Percentiles rank a stretch among this genome's conserved stretches.
Evolutionary conservation across 2,113 vertebrate species (phyloP).

Genomic region (Pipa parva): DNA sequence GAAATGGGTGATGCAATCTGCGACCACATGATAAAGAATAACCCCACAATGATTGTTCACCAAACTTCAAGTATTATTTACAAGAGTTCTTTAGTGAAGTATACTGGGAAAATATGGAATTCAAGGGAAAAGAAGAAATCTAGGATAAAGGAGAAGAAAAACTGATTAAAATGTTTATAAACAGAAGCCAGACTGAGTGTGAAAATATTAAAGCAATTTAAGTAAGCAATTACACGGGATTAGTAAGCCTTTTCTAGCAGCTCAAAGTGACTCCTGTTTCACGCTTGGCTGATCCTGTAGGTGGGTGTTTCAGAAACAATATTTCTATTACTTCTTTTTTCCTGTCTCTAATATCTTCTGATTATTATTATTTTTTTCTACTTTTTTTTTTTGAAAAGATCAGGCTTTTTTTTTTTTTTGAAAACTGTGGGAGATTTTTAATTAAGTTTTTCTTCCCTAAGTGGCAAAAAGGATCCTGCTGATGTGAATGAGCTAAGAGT

Average conservation of each 20-base stretch:
- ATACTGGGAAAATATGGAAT: no score
- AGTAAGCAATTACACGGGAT: slow-evolving; percentile 39
- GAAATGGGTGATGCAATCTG: no score
- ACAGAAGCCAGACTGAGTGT: slow-evolving; percentile 27
- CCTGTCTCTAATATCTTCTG: slow-evolving; percentile 21
- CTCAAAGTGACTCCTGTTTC: slow-evolving; percentile 37
- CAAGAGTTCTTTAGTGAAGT: no score
- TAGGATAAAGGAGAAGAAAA: slow-evolving; percentile 24
- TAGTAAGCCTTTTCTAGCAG: slow-evolving; percentile 33
- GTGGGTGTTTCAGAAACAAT: slow-evolving; percentile 39
- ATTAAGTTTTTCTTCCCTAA: slow-evolving; percentile 42
- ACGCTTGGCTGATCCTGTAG: slow-evolving; percentile 25
- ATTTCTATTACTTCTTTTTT: slow-evolving; percentile 35
- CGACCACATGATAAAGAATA: no score
- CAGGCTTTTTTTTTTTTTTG: slow-evolving; percentile 35
- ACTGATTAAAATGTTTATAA: slow-evolving; percentile 41
- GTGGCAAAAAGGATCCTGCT: slow-evolving; percentile 39
- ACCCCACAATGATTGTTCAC: no score
- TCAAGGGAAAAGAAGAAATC: neutral
- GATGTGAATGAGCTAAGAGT: slow-evolving; percentile 35
- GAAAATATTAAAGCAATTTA: slow-evolving; percentile 41
- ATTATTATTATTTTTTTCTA: slow-evolving; percentile 17
- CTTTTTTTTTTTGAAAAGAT: slow-evolving; percentile 25
- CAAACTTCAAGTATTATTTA: no score
- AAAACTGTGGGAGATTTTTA: slow-evolving; percentile 43